These are phyloP conservation scores for Streptopelia turtur DNA, from an alignment of 2,797 vertebrate species.

Conservation along the genomic window DNA sequence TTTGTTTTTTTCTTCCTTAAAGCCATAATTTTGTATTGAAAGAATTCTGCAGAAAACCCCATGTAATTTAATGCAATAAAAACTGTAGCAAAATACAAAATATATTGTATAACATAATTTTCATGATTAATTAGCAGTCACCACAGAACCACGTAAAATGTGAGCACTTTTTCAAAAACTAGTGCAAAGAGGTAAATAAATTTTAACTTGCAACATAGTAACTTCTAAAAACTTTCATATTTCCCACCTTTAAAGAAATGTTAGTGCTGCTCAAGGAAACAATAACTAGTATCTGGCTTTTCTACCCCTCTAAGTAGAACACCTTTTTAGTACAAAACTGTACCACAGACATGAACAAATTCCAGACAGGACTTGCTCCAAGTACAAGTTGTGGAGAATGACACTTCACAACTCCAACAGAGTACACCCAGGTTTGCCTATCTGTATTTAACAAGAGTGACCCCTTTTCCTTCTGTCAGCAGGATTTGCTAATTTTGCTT, in stretches of 20 bases:
- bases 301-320: background rate
- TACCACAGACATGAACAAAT: background rate
- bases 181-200: background rate
- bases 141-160: background rate
- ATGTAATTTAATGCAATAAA: background rate
- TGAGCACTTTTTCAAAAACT: background rate
- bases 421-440: background rate
- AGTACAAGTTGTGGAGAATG: background rate
- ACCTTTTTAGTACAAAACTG: accelerated
- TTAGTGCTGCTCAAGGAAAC: background rate
- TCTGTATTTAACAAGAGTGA: background rate
- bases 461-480: background rate
- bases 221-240: background rate
- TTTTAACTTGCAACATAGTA: background rate
- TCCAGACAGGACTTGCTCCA: background rate
- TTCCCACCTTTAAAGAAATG: background rate
- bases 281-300: background rate
- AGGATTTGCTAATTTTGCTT: background rate
- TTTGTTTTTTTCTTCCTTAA: background rate
- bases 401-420: background rate
- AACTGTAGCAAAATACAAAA: background rate
- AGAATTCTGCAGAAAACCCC: background rate
- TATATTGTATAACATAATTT: background rate
- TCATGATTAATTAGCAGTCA: background rate
- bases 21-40: background rate